phyloP scores from a whole-genome alignment of 2,113 vertebrate species.

The Emydura subglobosa region DNA sequence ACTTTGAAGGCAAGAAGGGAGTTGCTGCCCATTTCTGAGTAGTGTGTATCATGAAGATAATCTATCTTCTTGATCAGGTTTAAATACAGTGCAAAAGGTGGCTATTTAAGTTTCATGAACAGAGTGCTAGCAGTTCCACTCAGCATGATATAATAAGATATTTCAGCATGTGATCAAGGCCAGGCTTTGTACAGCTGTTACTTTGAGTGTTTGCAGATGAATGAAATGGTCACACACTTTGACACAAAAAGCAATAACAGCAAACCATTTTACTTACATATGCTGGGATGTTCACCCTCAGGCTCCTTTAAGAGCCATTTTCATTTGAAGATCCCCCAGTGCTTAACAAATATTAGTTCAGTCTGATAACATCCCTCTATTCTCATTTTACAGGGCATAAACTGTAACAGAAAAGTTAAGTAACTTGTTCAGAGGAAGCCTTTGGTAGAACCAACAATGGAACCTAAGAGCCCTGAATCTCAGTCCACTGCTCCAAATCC shows the following conservation, averaged over 20 bases:
- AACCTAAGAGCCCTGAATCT: neutral
- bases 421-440: neutral
- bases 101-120: rapidly evolving
- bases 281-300: neutral
- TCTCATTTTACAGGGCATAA: neutral
- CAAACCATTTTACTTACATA: neutral
- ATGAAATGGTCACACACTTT: neutral
- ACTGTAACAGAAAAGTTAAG: neutral
- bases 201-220: neutral
- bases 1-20: neutral
- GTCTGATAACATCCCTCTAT: neutral
- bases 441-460: neutral
- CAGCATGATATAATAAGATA: neutral
- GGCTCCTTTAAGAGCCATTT: neutral
- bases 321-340: neutral
- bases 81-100: neutral
- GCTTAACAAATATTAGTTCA: neutral
- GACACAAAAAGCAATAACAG: neutral
- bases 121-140: neutral
- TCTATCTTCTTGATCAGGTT: neutral
- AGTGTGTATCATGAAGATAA: neutral
- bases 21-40: neutral
- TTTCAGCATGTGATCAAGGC: neutral
- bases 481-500: neutral
- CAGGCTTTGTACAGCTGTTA: rapidly evolving